These are phyloP conservation scores for Dexiosoma caninum DNA, from an alignment of 2,888 invertebrate genomes.

Conservation along the genomic window DNA sequence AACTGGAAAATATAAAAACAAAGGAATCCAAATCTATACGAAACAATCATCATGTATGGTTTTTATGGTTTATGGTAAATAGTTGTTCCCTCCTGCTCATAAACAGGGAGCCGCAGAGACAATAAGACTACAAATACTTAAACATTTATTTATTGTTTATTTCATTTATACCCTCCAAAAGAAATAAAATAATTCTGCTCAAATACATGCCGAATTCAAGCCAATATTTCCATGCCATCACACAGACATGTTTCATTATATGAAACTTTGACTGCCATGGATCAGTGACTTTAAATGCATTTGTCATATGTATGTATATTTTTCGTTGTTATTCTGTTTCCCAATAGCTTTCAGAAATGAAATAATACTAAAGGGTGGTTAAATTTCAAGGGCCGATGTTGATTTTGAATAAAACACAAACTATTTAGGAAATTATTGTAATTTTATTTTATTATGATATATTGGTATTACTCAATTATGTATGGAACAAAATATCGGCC, in stretches of 20 bases:
- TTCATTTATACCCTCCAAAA: slow-evolving; percentile 6
- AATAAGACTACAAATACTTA: slow-evolving; percentile 24
- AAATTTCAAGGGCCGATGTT: too few species aligned
- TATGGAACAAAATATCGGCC: too few species aligned
- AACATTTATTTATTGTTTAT: slow-evolving; percentile 50
- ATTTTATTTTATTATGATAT: too few species aligned
- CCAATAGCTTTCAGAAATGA: too few species aligned
- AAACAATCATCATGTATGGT: neutral
- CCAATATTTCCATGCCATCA: slow-evolving; percentile 27
- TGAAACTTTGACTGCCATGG: slow-evolving; percentile 70
- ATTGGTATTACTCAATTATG: too few species aligned
- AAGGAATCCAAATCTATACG: slow-evolving; percentile 13
- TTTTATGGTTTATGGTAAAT: slow-evolving; percentile 51
- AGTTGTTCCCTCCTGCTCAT: slow-evolving; percentile 8
- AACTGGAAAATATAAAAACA: neutral
- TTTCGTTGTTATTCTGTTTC: slow-evolving; percentile 19
- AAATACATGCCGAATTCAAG: neutral
- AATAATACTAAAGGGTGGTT: too few species aligned
- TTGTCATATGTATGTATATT: slow-evolving; percentile 62
- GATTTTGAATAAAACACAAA: too few species aligned
- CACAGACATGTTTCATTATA: slow-evolving; percentile 40
- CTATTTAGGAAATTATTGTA: too few species aligned
- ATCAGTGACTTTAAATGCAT: slow-evolving; percentile 70
- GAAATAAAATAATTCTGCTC: neutral
- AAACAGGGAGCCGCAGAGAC: slow-evolving; percentile 4